These are phyloP conservation scores for Montipora efflorescens DNA, from an alignment of 64 coral and sea anemone genomes.

Conservation along the genomic window DNA sequence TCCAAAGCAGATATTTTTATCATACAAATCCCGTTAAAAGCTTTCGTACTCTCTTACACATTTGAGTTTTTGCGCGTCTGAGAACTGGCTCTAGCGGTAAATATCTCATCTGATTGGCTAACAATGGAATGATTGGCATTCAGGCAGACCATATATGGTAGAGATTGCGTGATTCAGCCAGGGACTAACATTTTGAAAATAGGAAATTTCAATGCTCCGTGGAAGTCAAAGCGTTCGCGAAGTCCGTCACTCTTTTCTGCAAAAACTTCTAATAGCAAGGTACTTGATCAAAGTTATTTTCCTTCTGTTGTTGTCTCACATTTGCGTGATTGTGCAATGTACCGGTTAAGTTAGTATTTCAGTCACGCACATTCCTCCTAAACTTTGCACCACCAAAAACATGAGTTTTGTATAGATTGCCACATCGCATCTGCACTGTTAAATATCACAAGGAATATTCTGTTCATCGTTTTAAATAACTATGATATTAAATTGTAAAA, in stretches of 20 bases:
- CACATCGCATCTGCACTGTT: neutral
- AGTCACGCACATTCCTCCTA: neutral
- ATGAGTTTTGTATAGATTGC: neutral
- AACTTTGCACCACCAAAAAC: too few relatives aligned
- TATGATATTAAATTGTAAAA: neutral
- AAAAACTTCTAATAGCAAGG: constrained; percentile 1
- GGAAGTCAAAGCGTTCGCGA: neutral
- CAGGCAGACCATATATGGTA: constrained; percentile 69
- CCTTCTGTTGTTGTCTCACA: neutral
- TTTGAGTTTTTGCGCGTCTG: constrained; percentile 96
- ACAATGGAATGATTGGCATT: constrained; percentile 75
- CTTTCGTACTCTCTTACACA: constrained; percentile 65
- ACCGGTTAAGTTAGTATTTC: neutral
- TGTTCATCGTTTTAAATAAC: neutral
- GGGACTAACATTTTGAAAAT: neutral
- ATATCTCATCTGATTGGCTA: constrained; percentile 73
- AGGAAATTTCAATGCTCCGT: neutral
- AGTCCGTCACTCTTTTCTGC: neutral
- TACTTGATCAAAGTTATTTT: neutral
- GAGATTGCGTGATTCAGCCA: constrained; percentile 26
- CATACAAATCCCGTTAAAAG: constrained; percentile 61
- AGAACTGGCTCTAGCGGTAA: constrained; percentile 78
- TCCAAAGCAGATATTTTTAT: constrained; percentile 45
- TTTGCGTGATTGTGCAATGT: neutral
- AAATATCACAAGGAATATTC: neutral